Percentiles rank a stretch among this genome's conserved stretches.
Evolutionary conservation across 2,797 vertebrate genomes (phyloP).

Genomic region (Rhynchotus rufescens): DNA sequence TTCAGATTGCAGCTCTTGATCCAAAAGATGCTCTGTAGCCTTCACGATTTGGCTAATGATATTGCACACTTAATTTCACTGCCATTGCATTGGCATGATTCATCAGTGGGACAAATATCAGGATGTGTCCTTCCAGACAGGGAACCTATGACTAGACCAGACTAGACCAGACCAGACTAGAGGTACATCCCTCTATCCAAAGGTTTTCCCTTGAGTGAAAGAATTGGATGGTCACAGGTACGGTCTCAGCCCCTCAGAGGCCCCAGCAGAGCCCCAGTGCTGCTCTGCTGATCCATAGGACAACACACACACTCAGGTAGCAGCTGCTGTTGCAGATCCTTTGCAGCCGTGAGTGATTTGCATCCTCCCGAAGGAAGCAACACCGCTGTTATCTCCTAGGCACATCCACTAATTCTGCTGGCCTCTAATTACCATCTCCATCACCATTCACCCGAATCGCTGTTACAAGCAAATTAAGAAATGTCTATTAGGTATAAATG

Average conservation of each 20-base stretch:
- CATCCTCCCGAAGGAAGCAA: background rate
- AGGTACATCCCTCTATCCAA: background rate
- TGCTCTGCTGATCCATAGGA: background rate
- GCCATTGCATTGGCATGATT: background rate
- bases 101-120: background rate
- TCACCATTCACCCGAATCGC: background rate
- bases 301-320: background rate
- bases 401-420: background rate
- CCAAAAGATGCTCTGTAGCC: background rate
- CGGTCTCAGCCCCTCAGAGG: background rate
- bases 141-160: background rate
- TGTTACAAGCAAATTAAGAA: background rate
- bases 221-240: rapidly evolving
- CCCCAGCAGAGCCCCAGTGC: background rate
- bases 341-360: background rate
- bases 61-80: background rate
- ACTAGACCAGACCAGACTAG: too few species aligned
- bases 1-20: background rate
- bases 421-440: background rate
- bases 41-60: background rate
- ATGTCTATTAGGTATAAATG: background rate
- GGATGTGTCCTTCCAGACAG: background rate
- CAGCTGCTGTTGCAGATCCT: rapidly evolving
- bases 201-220: background rate
- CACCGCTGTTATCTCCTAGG: background rate